phyloP scores from a whole-genome alignment of 2,888 invertebrate genomes.

The Chelonus formosanus region DNA sequence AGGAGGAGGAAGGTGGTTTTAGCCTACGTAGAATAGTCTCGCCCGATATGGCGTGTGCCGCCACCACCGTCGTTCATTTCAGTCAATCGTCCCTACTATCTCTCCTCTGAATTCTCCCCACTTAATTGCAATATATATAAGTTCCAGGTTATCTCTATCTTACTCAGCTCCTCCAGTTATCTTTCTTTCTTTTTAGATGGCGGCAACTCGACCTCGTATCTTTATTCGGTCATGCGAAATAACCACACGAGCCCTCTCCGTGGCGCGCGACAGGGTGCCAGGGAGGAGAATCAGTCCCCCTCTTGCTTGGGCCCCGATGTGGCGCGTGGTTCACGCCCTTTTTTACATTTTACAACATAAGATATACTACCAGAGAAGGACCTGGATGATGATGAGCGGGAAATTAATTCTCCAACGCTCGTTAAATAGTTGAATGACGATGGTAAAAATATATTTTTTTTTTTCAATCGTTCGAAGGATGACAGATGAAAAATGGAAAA shows the following conservation, averaged over 20 bases:
- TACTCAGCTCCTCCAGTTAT: slow-evolving; percentile 24
- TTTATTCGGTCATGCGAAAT: slow-evolving; percentile 51
- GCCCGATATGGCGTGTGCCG: slow-evolving; percentile 63
- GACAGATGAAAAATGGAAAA: slow-evolving; percentile 5
- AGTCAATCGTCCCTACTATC: slow-evolving; percentile 40
- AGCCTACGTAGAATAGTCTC: slow-evolving; percentile 62
- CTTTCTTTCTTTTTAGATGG: slow-evolving; percentile 33
- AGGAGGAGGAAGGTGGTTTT: slow-evolving; percentile 50
- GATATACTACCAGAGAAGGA: slow-evolving; percentile 9
- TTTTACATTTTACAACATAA: slow-evolving; percentile 14
- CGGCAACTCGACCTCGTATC: slow-evolving; percentile 49
- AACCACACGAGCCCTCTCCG: slow-evolving; percentile 39
- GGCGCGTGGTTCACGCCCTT: slow-evolving; percentile 21
- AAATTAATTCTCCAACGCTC: slow-evolving; percentile 12
- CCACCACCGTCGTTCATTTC: slow-evolving; percentile 45
- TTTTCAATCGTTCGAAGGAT: background rate
- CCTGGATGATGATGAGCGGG: slow-evolving; percentile 21
- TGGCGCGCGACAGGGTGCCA: slow-evolving; percentile 43
- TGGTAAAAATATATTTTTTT: background rate
- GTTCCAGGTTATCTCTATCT: slow-evolving; percentile 34
- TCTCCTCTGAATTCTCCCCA: slow-evolving; percentile 3
- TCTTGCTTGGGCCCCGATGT: slow-evolving; percentile 2
- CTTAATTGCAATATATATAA: slow-evolving; percentile 3
- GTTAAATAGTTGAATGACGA: slow-evolving; percentile 3
- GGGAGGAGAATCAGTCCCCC: slow-evolving; percentile 30